Base-by-base conservation (phyloP, 2,888 invertebrate species). In the Ditula angustiorana region DNA sequence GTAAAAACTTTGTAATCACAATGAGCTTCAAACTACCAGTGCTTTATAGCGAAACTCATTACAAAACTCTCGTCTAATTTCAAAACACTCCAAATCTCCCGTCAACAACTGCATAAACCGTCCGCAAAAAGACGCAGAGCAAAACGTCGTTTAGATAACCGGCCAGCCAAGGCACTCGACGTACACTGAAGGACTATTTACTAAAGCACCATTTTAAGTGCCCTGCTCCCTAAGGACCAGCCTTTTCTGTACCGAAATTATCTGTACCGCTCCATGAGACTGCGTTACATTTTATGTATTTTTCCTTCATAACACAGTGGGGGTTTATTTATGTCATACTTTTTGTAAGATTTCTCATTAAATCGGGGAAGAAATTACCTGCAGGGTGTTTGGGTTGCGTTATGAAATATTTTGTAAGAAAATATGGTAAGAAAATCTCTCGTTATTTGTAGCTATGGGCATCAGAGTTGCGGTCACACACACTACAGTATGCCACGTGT, bases 231-330 rank as follows among this genome's bases (percentile, higher is more conserved):
- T 26, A 16, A 53, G 64, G 67, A 50, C 46, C 64, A 46, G 57
- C 56, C 66, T 66, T 58, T 52, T 55, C 60, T 60, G 61, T 50
- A 64, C 61, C 64, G 47, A 59, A 67, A 64, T 67, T 67, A 67
- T 67, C 64, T 64, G 57, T 64, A 67, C 57, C 64, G 60, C 55
- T 65, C 55, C 56, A 59, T 30, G 53, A 53, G 41, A 64, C 58
- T 64, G 64, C 61, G 58, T 66, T 67, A 59, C 57, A 67, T 64
- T 68, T 69, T 58, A 69, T 58, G 57, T 63, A 63, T 58, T 63
- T 62, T 63, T 63, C 50, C 50, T 55, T 56, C 61, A 61, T 56
- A 62, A 62, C 62, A 50, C 62, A 63, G 63, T 58, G 41, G 57
- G 63, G 57, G 57, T 63, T 57, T 63, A 62, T 62, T 62, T 62